These are phyloP conservation scores for Glaucomys volans DNA, from an alignment of 2,113 vertebrate genomes.

Conservation along the genomic window DNA sequence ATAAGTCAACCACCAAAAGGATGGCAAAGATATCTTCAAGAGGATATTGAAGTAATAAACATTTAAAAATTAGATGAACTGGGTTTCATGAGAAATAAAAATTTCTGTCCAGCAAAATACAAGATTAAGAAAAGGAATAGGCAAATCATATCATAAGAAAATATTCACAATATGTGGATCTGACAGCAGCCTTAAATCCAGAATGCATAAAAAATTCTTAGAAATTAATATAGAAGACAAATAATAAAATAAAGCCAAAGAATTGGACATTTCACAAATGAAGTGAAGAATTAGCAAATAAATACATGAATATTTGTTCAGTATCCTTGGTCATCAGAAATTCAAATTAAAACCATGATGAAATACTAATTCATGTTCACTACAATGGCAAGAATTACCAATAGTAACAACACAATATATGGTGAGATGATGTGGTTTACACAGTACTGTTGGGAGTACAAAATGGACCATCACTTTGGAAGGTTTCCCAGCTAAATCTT, in stretches of 20 bases:
- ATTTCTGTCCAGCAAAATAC: neutral
- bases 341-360: neutral
- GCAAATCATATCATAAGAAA: neutral
- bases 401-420: neutral
- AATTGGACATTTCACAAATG: neutral
- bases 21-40: neutral
- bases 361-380: neutral
- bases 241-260: neutral
- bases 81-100: constrained; percentile 18
- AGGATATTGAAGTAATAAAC: neutral
- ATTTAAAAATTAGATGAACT: neutral
- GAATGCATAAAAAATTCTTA: neutral
- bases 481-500: neutral
- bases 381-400: neutral
- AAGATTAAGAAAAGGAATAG: neutral
- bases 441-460: neutral
- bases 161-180: neutral
- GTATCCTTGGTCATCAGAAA: neutral
- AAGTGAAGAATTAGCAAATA: neutral
- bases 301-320: neutral
- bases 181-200: neutral
- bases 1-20: neutral
- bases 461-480: neutral
- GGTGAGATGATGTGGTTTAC: neutral
- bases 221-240: neutral